Conservation (phyloP, 2,888 invertebrate genomes). For the Itoplectis maculator region DNA sequence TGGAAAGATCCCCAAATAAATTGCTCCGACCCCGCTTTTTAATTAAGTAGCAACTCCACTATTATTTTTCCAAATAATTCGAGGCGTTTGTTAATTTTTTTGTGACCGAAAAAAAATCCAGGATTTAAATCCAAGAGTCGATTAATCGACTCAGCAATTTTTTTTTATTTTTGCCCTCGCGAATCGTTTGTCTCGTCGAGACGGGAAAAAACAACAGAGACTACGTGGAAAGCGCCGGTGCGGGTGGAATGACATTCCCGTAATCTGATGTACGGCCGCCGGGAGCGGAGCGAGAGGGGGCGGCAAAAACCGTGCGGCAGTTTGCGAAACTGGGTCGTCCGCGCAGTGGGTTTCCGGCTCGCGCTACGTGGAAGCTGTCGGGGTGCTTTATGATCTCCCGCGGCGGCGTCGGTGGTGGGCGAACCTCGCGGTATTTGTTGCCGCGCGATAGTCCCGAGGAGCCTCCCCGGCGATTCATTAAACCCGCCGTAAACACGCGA, state of each 20-base stretch:
- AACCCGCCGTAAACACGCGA: conserved; percentile 3
- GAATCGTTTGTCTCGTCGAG: neutral
- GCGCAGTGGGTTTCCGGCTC: conserved; percentile 31
- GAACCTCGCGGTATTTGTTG: conserved; percentile 43
- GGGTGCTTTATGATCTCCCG: conserved; percentile 43
- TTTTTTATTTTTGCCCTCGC: neutral
- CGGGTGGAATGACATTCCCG: conserved; percentile 58
- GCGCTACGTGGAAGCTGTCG: conserved; percentile 11
- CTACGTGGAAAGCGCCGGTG: neutral
- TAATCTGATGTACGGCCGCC: conserved; percentile 75
- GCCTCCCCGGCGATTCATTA: conserved; percentile 33
- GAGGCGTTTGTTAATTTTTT: neutral
- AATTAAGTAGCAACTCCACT: neutral
- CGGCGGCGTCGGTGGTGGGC: neutral
- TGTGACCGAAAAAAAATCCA: no score
- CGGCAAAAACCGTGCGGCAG: conserved; percentile 58
- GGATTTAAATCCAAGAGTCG: no score
- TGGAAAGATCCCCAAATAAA: neutral
- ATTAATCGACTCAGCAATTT: no score
- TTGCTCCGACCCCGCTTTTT: neutral
- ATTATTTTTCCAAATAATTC: no score
- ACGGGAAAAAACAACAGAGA: neutral
- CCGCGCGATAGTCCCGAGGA: conserved; percentile 21
- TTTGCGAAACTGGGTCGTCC: conserved; percentile 73
- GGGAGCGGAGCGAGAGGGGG: conserved; percentile 36